Base-by-base conservation (phyloP, 2,888 invertebrate species). In the Esperia sulphurella region DNA sequence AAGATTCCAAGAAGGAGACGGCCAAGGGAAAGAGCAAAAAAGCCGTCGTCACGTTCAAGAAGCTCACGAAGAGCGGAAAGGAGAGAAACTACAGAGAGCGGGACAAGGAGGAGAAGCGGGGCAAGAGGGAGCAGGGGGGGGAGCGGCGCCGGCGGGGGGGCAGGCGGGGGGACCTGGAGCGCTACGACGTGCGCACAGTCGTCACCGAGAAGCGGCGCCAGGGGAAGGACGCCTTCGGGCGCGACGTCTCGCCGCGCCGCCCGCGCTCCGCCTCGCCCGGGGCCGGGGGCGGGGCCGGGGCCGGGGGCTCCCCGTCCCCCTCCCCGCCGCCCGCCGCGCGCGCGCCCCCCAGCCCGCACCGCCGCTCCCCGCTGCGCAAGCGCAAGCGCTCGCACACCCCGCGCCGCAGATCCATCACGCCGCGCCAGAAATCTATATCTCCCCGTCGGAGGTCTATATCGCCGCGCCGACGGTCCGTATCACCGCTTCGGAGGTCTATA, bases 131-230 rank as follows among this genome's bases (percentile, higher is more conserved):
- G 31, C 55, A 59, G 63, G 48, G 56, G 67, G 6, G 7, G 29
- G 60, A 50, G 48, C 41, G 60, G 65, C 31, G 61, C 64, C 47
- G 71, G 59, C 43, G 68, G 51, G 87, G 64, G 59, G 68, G 70
- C 64, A 83, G 71, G 71, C 85, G 75, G 63, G 87, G 68, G 60
- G 96, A 96, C 66, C 82, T 97, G 44, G 95, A 94, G 63, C 91
- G 96, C 3, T 97, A 97, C 75, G 94, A 96, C 83, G 96, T 96
- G 8, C 91, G 96, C 38, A 93, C 94, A 53, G 85, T 96, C 35
- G 94, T 96, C 8, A 91, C 93, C 5, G 94, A 94, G 54, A 93
- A 93, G 60, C 92, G 93, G 0, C 84, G 91, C 50, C 87, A 91
- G 33, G 86, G 92, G 47, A 95, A 94, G 77, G 95, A 96, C 78